Evolutionary conservation across 2,797 vertebrate species (phyloP).

Genomic region (Anguilla marmorata): DNA sequence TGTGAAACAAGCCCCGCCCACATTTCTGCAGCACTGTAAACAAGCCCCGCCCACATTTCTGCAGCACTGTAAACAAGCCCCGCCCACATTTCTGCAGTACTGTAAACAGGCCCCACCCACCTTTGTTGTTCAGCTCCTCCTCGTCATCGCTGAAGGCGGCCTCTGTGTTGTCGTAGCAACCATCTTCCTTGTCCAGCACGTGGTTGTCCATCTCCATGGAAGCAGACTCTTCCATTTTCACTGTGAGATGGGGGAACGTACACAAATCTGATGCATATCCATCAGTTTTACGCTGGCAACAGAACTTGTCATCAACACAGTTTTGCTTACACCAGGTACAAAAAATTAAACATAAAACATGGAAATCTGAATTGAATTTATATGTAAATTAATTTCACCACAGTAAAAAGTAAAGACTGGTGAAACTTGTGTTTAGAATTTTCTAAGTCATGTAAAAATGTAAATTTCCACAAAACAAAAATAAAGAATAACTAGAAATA

Average conservation of each 20-base stretch:
- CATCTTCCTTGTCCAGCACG: slow-evolving; percentile 89
- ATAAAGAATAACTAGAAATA: too few species aligned
- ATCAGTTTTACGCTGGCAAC: not conserved
- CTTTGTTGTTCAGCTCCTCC: slow-evolving; percentile 89
- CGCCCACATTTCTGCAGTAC: not conserved
- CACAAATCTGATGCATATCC: not conserved
- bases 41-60: too few species aligned
- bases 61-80: too few species aligned
- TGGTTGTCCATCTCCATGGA: slow-evolving; percentile 92
- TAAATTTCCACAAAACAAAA: too few species aligned
- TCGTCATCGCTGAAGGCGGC: slow-evolving; percentile 93
- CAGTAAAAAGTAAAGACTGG: not conserved
- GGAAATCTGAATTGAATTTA: too few species aligned
- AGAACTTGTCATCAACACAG: not conserved
- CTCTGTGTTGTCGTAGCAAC: slow-evolving; percentile 91
- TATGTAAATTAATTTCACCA: not conserved
- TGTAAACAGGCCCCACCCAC: slow-evolving; percentile 52
- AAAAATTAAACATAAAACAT: not conserved
- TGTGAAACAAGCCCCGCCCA: slow-evolving; percentile 40
- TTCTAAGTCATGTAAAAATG: too few species aligned
- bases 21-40: slow-evolving; percentile 67
- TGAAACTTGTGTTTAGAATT: not conserved
- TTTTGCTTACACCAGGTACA: not conserved
- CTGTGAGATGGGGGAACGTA: slow-evolving; percentile 52
- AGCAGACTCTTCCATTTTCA: slow-evolving; percentile 88